A percentile compares a stretch with the other conserved stretches of the same genome.
Evolutionary conservation across 1,140 invertebrate genomes (phyloP).

Genomic region (Odontomachus brunneus): DNA sequence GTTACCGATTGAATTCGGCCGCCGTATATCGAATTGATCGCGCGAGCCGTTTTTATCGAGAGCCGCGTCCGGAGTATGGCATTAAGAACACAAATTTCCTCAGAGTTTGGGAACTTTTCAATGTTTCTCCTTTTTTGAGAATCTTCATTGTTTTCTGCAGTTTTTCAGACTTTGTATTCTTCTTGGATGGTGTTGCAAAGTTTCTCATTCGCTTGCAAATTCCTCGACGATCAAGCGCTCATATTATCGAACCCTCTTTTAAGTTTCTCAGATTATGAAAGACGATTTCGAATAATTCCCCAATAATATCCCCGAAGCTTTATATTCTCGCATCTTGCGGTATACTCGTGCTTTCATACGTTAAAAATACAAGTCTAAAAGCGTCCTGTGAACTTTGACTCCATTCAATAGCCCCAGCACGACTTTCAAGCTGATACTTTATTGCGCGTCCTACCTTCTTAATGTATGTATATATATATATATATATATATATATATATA

Average conservation of each 20-base stretch:
- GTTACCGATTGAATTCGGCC: too few species aligned
- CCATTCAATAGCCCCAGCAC: slow-evolving; percentile 13
- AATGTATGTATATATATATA: neutral
- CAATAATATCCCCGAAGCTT: neutral
- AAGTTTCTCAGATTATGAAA: neutral
- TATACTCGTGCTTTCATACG: neutral
- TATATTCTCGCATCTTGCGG: neutral
- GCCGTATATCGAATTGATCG: too few species aligned
- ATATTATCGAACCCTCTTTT: neutral
- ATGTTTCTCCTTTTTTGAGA: too few species aligned
- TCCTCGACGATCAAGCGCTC: neutral
- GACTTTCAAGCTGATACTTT: slow-evolving; percentile 19
- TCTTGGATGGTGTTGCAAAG: too few species aligned
- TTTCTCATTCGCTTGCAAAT: too few species aligned
- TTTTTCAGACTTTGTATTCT: too few species aligned
- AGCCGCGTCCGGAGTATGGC: too few species aligned
- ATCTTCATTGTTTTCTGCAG: too few species aligned
- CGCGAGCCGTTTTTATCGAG: too few species aligned
- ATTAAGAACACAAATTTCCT: too few species aligned
- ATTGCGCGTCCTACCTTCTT: neutral
- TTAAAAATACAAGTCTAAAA: slow-evolving; percentile 20
- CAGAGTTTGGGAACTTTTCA: too few species aligned
- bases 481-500: too few species aligned
- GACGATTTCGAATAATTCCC: neutral
- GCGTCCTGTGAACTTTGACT: neutral